Evolutionary conservation across 2,797 vertebrate genomes (phyloP).

Genomic region (Enteromius mattozi): DNA sequence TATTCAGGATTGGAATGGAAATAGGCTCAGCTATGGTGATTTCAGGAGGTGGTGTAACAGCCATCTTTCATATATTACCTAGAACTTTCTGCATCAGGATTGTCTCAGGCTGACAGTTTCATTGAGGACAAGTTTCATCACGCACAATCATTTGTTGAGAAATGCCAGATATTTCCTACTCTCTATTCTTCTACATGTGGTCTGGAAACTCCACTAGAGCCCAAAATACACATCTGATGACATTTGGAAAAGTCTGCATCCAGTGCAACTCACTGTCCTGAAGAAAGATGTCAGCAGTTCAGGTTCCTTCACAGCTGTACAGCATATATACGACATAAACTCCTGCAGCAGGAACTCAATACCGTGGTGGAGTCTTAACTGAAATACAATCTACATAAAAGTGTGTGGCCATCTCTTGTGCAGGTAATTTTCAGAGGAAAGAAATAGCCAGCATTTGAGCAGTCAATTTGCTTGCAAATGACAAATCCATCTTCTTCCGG

Average conservation of each 20-base stretch:
- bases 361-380: neutral
- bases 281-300: constrained; percentile 1
- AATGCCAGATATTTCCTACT: neutral
- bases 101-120: neutral
- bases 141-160: neutral
- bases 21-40: constrained; percentile 64
- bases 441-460: neutral
- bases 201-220: constrained; percentile 7
- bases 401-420: neutral
- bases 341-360: constrained; percentile 31
- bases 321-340: neutral
- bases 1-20: constrained; percentile 72
- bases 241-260: constrained; percentile 1
- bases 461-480: neutral
- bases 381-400: constrained; percentile 15
- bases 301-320: neutral
- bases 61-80: constrained; percentile 53
- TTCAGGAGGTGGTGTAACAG: constrained; percentile 61
- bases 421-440: neutral
- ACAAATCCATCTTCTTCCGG: constrained; percentile 16
- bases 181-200: constrained; percentile 11
- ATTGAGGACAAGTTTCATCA: constrained; percentile 2
- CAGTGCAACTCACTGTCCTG: neutral
- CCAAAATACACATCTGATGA: constrained; percentile 12
- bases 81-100: constrained; percentile 1